These are phyloP conservation scores for Cotesia glomerata DNA, from an alignment of 1,140 invertebrate species.

Conservation along the genomic window DNA sequence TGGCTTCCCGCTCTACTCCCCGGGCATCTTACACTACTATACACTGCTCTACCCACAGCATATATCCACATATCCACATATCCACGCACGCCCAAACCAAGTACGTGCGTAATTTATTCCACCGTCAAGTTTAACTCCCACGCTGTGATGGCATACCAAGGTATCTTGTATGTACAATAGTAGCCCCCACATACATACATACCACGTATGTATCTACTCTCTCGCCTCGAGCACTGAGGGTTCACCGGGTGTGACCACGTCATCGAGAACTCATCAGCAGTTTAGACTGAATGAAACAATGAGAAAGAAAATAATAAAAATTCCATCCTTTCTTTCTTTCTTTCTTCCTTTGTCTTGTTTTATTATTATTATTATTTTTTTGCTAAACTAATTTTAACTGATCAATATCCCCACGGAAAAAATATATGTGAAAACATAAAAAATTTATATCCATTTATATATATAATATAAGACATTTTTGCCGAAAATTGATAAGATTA, in stretches of 20 bases:
- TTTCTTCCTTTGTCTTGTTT: neutral
- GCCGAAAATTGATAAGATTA: too few relatives aligned
- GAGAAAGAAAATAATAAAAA: conserved; percentile 10
- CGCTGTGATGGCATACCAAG: conserved; percentile 36
- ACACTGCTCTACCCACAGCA: neutral
- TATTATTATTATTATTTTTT: neutral
- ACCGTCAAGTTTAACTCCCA: conserved; percentile 38
- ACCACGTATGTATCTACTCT: neutral
- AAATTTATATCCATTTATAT: too few relatives aligned
- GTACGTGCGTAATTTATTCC: conserved; percentile 42
- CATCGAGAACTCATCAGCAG: conserved; percentile 21
- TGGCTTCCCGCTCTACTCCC: conserved; percentile 28
- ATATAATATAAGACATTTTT: too few relatives aligned
- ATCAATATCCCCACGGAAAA: too few relatives aligned
- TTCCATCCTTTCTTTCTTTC: too few relatives aligned
- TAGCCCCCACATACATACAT: conserved; percentile 18
- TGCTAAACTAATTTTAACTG: neutral
- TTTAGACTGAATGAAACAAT: conserved; percentile 9
- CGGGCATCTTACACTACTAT: too few relatives aligned
- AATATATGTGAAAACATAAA: too few relatives aligned
- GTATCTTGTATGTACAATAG: neutral
- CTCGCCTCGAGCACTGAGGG: conserved; percentile 18
- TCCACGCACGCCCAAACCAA: conserved; percentile 35
- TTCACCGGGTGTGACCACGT: conserved; percentile 20
- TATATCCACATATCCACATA: conserved; percentile 17